Percentiles rank a stretch among this genome's conserved stretches.
Evolutionary conservation across 2,888 invertebrate genomes (phyloP).

Genomic region (Cheilosia vernalis): DNA sequence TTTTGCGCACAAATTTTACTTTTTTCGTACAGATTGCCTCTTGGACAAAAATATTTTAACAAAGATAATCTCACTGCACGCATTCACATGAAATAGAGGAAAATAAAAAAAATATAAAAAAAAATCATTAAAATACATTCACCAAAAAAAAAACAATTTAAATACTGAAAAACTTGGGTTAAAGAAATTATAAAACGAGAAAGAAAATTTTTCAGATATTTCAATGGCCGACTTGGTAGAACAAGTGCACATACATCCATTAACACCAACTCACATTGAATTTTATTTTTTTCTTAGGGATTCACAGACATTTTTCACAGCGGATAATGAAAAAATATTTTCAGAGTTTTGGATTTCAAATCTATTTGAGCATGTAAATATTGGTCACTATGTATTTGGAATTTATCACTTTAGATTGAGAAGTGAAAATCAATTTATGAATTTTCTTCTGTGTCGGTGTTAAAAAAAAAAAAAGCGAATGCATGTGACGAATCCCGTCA

Average conservation of each 20-base stretch:
- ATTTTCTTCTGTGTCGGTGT: constrained; percentile 1
- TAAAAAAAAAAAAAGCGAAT: constrained; percentile 45
- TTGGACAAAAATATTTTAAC: constrained; percentile 11
- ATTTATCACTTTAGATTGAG: constrained; percentile 8
- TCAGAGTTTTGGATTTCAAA: constrained; percentile 1
- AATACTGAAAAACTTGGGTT: background rate
- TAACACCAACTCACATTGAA: constrained; percentile 63
- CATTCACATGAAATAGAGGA: constrained; percentile 57
- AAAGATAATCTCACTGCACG: constrained; percentile 42
- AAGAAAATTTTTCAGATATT: constrained; percentile 28
- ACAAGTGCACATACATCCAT: constrained; percentile 42
- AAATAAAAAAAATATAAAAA: constrained; percentile 14
- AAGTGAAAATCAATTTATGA: constrained; percentile 11
- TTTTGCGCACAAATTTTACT: constrained; percentile 4
- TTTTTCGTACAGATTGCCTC: constrained; percentile 14
- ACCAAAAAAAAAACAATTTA: background rate
- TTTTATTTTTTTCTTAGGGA: constrained; percentile 34
- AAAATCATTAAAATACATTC: background rate
- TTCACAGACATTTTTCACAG: constrained; percentile 5
- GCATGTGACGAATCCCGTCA: constrained; percentile 53
- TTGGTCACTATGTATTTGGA: constrained; percentile 24
- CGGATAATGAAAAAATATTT: background rate
- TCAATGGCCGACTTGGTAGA: constrained; percentile 60
- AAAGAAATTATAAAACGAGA: constrained; percentile 8
- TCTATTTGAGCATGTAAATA: constrained; percentile 11